Evolutionary conservation across 2,888 invertebrate species (phyloP).

Genomic region (Acleris cristana): DNA sequence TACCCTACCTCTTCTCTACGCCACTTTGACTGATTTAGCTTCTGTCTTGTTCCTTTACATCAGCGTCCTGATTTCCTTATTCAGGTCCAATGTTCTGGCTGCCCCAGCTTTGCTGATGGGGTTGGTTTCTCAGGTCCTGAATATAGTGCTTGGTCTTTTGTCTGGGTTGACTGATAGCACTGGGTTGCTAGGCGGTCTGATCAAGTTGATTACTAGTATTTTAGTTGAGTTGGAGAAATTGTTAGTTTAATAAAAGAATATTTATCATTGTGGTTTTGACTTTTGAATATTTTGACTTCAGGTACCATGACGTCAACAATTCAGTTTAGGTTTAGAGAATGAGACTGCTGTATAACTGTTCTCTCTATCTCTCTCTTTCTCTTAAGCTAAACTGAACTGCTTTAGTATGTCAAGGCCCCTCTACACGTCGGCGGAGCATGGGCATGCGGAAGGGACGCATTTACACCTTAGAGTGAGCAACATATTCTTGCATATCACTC

Average conservation of each 20-base stretch:
- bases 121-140: conserved; percentile 63
- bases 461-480: too few species aligned
- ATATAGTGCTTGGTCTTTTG: conserved; percentile 65
- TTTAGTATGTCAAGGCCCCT: too few species aligned
- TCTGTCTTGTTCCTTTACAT: conserved; percentile 75
- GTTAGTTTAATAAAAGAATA: conserved; percentile 50
- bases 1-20: conserved; percentile 70
- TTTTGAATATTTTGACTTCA: neutral
- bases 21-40: conserved; percentile 73
- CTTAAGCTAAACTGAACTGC: too few species aligned
- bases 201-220: conserved; percentile 68
- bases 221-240: conserved; percentile 72
- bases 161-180: conserved; percentile 69
- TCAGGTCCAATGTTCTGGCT: conserved; percentile 70
- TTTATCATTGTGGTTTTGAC: conserved; percentile 29
- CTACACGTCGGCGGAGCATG: too few species aligned
- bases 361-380: too few species aligned
- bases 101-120: conserved; percentile 68
- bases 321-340: too few species aligned
- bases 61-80: conserved; percentile 71
- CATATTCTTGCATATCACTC: too few species aligned
- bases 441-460: too few species aligned
- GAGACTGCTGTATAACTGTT: too few species aligned
- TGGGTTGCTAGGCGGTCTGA: conserved; percentile 64
- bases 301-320: too few species aligned